Evolutionary conservation across 2,113 vertebrate species (phyloP).

Genomic region (Ornithorhynchus anatinus): DNA sequence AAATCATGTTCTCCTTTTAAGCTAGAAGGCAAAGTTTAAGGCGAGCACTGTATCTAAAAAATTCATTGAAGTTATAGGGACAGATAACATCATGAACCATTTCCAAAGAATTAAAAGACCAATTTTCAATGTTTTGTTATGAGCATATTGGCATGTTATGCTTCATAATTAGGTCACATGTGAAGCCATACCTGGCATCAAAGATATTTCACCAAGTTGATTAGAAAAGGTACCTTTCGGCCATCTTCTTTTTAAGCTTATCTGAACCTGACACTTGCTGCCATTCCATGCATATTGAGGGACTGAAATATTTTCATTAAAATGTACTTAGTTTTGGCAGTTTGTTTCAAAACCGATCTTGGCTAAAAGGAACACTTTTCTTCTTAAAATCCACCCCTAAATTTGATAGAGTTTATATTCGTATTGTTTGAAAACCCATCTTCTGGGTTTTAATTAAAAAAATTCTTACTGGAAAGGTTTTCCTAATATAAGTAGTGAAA

Average conservation of each 20-base stretch:
- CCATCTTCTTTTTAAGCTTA: constrained; percentile 56
- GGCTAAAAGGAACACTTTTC: constrained; percentile 28
- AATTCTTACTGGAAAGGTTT: not conserved
- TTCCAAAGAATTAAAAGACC: constrained; percentile 47
- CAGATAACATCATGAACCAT: constrained; percentile 23
- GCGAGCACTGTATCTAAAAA: constrained; percentile 1
- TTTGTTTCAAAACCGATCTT: constrained; percentile 45
- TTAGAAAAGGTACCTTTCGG: constrained; percentile 57
- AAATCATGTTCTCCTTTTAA: constrained; percentile 8
- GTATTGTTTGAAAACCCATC: constrained; percentile 1
- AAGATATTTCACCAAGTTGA: constrained; percentile 60
- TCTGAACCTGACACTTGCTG: constrained; percentile 46
- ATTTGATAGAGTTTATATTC: constrained; percentile 2
- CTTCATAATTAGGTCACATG: constrained; percentile 52
- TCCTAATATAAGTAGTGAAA: not conserved
- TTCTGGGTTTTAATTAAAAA: not conserved
- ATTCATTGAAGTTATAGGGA: constrained; percentile 25
- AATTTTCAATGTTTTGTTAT: constrained; percentile 28
- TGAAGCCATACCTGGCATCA: constrained; percentile 36
- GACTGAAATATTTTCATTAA: constrained; percentile 37
- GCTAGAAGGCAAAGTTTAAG: constrained; percentile 12
- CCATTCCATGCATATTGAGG: constrained; percentile 4
- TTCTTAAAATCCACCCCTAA: not conserved
- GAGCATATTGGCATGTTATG: constrained; percentile 34
- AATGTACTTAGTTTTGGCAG: constrained; percentile 19